Conservation (phyloP, 2,797 vertebrate genomes). For the Crenichthys baileyi region DNA sequence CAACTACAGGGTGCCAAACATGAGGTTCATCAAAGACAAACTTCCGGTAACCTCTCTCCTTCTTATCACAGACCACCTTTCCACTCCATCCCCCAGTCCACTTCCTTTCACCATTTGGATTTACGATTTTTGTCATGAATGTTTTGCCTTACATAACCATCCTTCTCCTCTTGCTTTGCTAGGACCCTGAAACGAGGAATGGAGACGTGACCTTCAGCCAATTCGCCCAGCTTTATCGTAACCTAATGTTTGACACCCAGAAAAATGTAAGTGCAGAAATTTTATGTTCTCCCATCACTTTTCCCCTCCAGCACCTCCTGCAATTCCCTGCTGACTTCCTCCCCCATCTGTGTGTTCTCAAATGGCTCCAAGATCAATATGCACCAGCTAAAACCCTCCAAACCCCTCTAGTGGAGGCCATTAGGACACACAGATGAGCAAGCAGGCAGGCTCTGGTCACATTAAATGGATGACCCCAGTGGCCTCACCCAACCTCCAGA, state of each 20-base stretch:
- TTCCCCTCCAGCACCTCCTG: constrained; percentile 38
- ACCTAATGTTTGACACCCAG: constrained; percentile 97
- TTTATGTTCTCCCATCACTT: constrained; percentile 42
- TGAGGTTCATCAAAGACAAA: constrained; percentile 95
- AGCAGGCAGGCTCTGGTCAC: constrained; percentile 52
- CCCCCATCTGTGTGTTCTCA: constrained; percentile 73
- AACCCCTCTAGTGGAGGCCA: constrained; percentile 73
- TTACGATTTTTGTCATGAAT: background rate
- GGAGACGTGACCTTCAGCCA: constrained; percentile 95
- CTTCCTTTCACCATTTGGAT: constrained; percentile 16
- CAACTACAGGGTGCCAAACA: constrained; percentile 98
- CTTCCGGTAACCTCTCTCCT: constrained; percentile 85
- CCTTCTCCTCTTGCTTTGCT: background rate
- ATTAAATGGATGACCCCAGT: constrained; percentile 74
- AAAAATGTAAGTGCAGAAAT: constrained; percentile 84
- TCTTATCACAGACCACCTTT: constrained; percentile 27
- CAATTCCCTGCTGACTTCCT: constrained; percentile 49
- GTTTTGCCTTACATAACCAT: constrained; percentile 13
- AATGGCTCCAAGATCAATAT: constrained; percentile 83
- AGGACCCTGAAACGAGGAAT: constrained; percentile 94
- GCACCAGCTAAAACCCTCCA: constrained; percentile 69
- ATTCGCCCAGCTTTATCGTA: constrained; percentile 95
- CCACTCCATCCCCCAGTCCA: constrained; percentile 16
- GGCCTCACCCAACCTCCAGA: constrained; percentile 42
- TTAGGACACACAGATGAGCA: constrained; percentile 67